A percentile compares a stretch with the other conserved stretches of the same genome.
These are phyloP conservation scores for Hiodon tergisus DNA, from an alignment of 2,113 vertebrate species.

Conservation along the genomic window DNA sequence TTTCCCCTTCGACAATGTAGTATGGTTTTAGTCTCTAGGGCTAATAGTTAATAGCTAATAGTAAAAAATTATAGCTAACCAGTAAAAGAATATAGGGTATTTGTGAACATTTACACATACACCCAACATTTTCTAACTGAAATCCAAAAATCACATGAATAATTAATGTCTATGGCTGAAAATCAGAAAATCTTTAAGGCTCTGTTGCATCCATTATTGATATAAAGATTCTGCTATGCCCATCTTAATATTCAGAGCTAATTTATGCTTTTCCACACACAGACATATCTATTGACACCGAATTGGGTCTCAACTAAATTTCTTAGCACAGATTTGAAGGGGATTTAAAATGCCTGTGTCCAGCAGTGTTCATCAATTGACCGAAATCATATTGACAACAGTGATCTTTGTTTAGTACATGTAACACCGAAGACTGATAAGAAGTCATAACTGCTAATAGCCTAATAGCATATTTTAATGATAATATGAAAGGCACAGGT, in stretches of 20 bases:
- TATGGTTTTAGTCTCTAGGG: too few species aligned
- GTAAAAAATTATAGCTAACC: too few species aligned
- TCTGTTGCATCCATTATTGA: slow-evolving; percentile 81
- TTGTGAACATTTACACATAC: slow-evolving; percentile 60
- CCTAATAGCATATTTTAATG: neutral
- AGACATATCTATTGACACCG: slow-evolving; percentile 53
- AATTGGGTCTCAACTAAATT: slow-evolving; percentile 54
- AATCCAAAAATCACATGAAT: slow-evolving; percentile 78
- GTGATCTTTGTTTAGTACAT: too few species aligned
- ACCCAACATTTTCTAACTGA: slow-evolving; percentile 64
- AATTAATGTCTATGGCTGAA: slow-evolving; percentile 80
- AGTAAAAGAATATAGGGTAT: neutral
- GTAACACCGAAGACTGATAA: too few species aligned
- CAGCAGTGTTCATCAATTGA: neutral
- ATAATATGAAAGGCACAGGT: neutral
- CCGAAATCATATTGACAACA: too few species aligned
- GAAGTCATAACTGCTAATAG: too few species aligned
- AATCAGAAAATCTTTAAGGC: slow-evolving; percentile 71
- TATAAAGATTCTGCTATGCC: slow-evolving; percentile 64
- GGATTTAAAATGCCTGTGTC: slow-evolving; percentile 42
- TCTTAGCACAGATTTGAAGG: slow-evolving; percentile 52
- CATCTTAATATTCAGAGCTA: slow-evolving; percentile 64
- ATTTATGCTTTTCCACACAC: slow-evolving; percentile 56
- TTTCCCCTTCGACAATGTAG: too few species aligned
- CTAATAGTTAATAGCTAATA: too few species aligned